Percentiles rank a stretch among this genome's conserved stretches.
Evolutionary conservation across 2,797 vertebrate species (phyloP).

Genomic region (Danio choprae): DNA sequence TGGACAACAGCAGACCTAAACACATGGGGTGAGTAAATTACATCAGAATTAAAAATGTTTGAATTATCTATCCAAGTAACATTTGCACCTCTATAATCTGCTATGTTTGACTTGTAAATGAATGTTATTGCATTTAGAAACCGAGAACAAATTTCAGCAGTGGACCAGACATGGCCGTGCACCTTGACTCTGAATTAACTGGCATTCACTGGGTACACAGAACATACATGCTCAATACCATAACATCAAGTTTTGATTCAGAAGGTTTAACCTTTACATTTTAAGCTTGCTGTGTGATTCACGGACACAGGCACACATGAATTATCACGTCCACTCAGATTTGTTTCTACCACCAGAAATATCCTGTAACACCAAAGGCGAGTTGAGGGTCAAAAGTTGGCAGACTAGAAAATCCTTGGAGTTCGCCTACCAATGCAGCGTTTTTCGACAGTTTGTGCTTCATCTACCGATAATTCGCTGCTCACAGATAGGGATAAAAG

Average conservation of each 20-base stretch:
- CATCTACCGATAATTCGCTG: conserved; percentile 43
- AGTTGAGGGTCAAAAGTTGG: neutral
- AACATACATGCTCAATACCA: conserved; percentile 29
- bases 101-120: conserved; percentile 79
- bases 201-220: conserved; percentile 38
- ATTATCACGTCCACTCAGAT: neutral
- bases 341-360: neutral
- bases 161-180: conserved; percentile 26
- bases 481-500: conserved; percentile 57
- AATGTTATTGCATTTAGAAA: conserved; percentile 62
- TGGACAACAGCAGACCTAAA: neutral
- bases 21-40: neutral
- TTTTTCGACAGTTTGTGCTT: conserved; percentile 14
- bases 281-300: conserved; percentile 48
- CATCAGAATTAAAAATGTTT: neutral
- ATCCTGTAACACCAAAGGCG: neutral
- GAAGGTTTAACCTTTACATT: conserved; percentile 44
- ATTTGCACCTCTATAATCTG: conserved; percentile 83
- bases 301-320: conserved; percentile 16
- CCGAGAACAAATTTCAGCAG: conserved; percentile 49
- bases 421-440: neutral
- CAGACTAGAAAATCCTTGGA: neutral
- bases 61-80: conserved; percentile 68
- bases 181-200: conserved; percentile 51
- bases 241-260: conserved; percentile 42